These are phyloP conservation scores for Saccostrea glomerata DNA, from an alignment of 1,140 invertebrate genomes.

Conservation along the genomic window DNA sequence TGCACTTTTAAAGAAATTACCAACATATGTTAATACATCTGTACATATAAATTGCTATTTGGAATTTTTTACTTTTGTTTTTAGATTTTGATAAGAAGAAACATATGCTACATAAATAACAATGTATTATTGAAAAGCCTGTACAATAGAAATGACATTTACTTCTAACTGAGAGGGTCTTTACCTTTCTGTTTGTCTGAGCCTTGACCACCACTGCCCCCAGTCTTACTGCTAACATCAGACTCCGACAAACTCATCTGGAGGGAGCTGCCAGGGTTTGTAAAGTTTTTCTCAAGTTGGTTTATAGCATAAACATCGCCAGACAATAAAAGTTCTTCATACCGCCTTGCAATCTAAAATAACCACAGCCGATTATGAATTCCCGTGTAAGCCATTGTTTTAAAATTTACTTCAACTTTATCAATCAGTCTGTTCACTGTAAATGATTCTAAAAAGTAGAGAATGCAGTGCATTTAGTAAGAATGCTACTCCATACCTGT, in stretches of 20 bases:
- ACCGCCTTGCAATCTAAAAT: constrained; percentile 70
- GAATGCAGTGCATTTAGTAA: background rate
- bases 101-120: too few species aligned
- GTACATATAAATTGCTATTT: too few species aligned
- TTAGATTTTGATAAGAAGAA: too few species aligned
- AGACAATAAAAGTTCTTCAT: constrained; percentile 71
- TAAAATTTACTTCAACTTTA: too few species aligned
- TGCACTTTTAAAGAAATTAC: too few species aligned
- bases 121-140: too few species aligned
- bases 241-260: constrained; percentile 57
- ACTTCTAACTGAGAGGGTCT: background rate
- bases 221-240: constrained; percentile 55
- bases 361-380: background rate
- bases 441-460: background rate
- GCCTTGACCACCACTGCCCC: constrained; percentile 47
- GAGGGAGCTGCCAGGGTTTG: constrained; percentile 48
- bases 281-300: constrained; percentile 67
- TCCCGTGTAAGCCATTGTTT: too few species aligned
- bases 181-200: constrained; percentile 60
- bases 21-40: too few species aligned
- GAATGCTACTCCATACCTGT: constrained; percentile 63
- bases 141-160: too few species aligned
- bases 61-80: too few species aligned
- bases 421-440: background rate
- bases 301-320: constrained; percentile 62